These are phyloP conservation scores for Diplodus sargus DNA, from an alignment of 2,797 vertebrate genomes.

Conservation along the genomic window DNA sequence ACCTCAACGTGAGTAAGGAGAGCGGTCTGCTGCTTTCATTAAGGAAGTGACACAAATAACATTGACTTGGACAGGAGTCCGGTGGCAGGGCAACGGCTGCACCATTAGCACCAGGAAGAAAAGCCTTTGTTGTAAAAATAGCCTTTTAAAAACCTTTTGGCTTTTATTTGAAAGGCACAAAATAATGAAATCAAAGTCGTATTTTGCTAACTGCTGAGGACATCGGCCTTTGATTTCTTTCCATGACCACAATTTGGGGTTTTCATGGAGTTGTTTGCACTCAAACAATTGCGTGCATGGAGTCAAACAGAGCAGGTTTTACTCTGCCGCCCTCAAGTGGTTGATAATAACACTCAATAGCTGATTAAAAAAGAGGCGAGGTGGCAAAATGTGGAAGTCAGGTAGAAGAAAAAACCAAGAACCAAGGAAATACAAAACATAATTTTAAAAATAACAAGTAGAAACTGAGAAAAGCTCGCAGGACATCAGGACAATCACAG, in stretches of 20 bases:
- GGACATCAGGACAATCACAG: no score
- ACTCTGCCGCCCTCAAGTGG: conserved; percentile 64
- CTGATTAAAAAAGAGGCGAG: no score
- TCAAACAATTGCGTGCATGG: conserved; percentile 22
- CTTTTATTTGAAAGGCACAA: conserved; percentile 46
- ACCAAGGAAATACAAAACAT: no score
- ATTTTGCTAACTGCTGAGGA: conserved; percentile 39
- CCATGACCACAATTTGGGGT: conserved; percentile 26
- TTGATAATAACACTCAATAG: no score
- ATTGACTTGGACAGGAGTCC: conserved; percentile 51
- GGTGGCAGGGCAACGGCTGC: conserved; percentile 61
- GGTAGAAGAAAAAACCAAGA: no score
- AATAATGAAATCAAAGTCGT: conserved; percentile 56
- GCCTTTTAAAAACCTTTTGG: conserved; percentile 29
- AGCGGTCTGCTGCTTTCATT: conserved; percentile 83
- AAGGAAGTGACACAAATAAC: conserved; percentile 78
- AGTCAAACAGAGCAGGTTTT: conserved; percentile 41
- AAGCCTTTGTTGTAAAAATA: conserved; percentile 69
- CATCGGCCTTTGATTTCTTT: conserved; percentile 32
- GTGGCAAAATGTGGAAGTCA: no score
- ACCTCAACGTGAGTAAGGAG: conserved; percentile 67
- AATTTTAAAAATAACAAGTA: no score
- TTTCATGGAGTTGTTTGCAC: conserved; percentile 38
- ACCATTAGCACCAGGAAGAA: conserved; percentile 68
- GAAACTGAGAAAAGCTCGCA: no score